Evolutionary conservation across 2,113 vertebrate species (phyloP), one percentile per base, ranked within the genome.

Genomic region (Mandrillus leucophaeus): DNA sequence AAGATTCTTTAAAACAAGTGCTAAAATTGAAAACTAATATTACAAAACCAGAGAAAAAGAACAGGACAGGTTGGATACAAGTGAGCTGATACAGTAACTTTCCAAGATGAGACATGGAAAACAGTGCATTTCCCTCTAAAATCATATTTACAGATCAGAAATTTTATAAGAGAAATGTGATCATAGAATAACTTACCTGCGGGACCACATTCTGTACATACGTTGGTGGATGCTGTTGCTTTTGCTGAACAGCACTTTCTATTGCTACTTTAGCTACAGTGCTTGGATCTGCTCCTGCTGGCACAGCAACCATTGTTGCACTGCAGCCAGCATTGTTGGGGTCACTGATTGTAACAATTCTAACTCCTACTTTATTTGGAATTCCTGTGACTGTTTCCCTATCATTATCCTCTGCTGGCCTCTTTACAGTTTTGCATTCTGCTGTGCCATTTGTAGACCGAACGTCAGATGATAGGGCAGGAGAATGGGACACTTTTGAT

Each of bases 211-310:
- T 99, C 98, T 99, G 99, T 98, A 99, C 97, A 96, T 99, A 99
- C 50, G 99, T 96, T 96, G 99, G 98, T 64, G 98, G 99, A 98
- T 99, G 99, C 98, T 99, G 99, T 98, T 99, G 99, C 99, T 99
- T 99, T 99, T 99, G 99, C 98, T 99, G 99, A 98, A 98, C 99
- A 99, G 99, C 99, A 96, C 99, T 99, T 98, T 99, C 99, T 99
- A 99, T 99, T 99, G 99, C 99, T 99, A 99, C 99, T 99, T 99
- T 99, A 97, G 99, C 99, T 99, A 99, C 99, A 98, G 99, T 99
- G 99, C 99, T 99, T 98, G 99, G 99, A 99, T 99, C 99, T 83
- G 99, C 99, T 97, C 99, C 99, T 75, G 99, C 99, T 76, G 99
- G 99, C 98, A 99, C 99, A 1, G 99, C 99, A 98, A 99, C 99